These are phyloP conservation scores for Drosophila heteroneura DNA, from an alignment of 2,888 invertebrate genomes.

Conservation along the genomic window DNA sequence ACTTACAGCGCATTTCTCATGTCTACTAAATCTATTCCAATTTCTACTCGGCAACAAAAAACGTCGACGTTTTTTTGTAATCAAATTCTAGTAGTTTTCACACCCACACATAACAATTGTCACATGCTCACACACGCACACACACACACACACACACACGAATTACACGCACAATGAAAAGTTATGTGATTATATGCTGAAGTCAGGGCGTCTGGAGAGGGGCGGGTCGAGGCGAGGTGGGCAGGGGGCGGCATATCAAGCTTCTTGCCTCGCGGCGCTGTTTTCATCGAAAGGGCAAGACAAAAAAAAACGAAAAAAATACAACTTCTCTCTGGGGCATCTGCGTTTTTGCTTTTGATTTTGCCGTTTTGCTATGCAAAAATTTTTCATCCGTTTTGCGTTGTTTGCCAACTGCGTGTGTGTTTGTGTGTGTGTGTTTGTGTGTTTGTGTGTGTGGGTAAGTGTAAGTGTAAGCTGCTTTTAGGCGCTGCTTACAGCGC, in stretches of 20 bases:
- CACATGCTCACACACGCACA: conserved; percentile 38
- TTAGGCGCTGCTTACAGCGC: conserved; percentile 72
- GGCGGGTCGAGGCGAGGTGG: not conserved
- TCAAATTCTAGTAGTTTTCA: conserved; percentile 65
- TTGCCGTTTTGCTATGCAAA: conserved; percentile 49
- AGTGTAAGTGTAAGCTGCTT: conserved; percentile 69
- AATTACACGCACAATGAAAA: conserved; percentile 58
- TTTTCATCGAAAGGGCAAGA: conserved; percentile 36
- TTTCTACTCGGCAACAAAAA: conserved; percentile 16
- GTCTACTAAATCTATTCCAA: not conserved
- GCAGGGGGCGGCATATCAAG: not conserved
- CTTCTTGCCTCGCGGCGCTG: conserved; percentile 27
- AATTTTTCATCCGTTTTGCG: conserved; percentile 36
- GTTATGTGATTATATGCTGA: conserved; percentile 58
- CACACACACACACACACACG: conserved; percentile 19
- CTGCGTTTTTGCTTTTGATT: conserved; percentile 27
- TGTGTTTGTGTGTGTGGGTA: conserved; percentile 23
- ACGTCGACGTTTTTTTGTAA: conserved; percentile 39
- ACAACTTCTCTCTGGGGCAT: conserved; percentile 53
- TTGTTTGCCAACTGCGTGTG: conserved; percentile 46
- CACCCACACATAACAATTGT: conserved; percentile 54
- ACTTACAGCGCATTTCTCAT: conserved; percentile 11
- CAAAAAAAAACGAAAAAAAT: conserved; percentile 5
- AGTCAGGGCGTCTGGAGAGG: not conserved
- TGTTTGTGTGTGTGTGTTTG: conserved; percentile 11